Conservation (phyloP, 1,140 invertebrate genomes). For the Trichomalopsis sarcophagae region DNA sequence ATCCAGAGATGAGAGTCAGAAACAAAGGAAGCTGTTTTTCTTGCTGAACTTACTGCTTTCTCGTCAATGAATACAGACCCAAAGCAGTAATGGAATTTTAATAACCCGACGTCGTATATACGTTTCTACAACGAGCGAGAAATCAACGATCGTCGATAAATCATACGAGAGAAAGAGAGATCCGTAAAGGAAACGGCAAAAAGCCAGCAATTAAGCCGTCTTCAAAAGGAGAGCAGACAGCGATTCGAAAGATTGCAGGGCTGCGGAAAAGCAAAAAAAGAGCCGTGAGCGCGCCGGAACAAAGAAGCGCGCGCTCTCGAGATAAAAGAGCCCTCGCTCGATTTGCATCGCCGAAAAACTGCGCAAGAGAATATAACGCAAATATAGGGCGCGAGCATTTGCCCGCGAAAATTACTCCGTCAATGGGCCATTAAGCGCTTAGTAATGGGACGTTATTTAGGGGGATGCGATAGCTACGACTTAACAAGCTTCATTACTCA, state of each 20-base stretch:
- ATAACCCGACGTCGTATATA: no score
- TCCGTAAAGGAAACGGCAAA: neutral
- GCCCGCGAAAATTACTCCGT: slow-evolving; percentile 2
- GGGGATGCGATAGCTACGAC: neutral
- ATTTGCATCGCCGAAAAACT: neutral
- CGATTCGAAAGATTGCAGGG: no score
- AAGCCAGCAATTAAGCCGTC: neutral
- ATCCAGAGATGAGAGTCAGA: no score
- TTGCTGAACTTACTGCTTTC: no score
- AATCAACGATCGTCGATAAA: neutral
- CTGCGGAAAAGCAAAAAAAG: neutral
- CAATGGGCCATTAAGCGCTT: slow-evolving; percentile 15
- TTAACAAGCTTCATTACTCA: slow-evolving; percentile 34
- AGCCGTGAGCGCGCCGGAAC: no score
- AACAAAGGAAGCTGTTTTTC: no score
- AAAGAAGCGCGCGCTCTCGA: no score
- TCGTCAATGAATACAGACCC: no score
- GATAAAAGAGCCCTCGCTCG: neutral
- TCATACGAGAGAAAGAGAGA: neutral
- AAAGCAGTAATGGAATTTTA: no score
- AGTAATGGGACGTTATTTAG: slow-evolving; percentile 20
- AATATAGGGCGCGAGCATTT: neutral
- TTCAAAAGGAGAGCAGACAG: neutral
- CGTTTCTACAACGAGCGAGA: neutral
- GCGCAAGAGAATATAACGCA: neutral